Percentiles rank a stretch among this genome's conserved stretches.
Conservation (phyloP, 2,888 invertebrate species). For the Agriopis leucophaearia region DNA sequence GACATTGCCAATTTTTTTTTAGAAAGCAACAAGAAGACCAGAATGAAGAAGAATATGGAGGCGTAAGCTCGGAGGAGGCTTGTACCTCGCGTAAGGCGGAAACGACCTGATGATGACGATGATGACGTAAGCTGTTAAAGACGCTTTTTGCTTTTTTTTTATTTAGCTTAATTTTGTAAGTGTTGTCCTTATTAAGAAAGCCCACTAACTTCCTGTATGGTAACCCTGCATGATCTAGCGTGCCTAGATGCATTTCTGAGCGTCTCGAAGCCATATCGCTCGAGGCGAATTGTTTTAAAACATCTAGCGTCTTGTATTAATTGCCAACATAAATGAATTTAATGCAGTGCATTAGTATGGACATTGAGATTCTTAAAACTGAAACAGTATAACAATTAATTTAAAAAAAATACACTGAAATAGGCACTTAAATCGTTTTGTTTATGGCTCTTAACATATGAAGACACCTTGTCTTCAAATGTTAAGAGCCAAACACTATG, state of each 20-base stretch:
- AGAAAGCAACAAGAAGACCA: no score
- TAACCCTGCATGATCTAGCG: conserved; percentile 57
- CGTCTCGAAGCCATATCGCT: conserved; percentile 53
- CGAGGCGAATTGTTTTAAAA: conserved; percentile 63
- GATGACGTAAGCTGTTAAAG: no score
- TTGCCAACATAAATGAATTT: conserved; percentile 75
- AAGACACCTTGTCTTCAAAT: no score
- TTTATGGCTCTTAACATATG: no score
- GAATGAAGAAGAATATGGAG: no score
- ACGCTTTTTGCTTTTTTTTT: no score
- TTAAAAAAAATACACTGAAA: background rate
- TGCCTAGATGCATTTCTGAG: conserved; percentile 68
- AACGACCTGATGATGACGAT: background rate
- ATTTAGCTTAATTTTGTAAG: background rate
- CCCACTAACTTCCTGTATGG: background rate
- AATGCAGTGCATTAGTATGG: conserved; percentile 65
- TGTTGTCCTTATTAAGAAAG: background rate
- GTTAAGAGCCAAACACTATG: no score
- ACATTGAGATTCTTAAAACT: conserved; percentile 38
- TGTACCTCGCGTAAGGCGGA: background rate
- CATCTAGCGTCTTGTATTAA: conserved; percentile 70
- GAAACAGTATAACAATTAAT: background rate
- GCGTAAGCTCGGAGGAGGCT: no score
- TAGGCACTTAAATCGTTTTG: no score
- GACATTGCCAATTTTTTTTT: no score